A percentile compares a stretch with the other conserved stretches of the same genome.
phyloP scores from a whole-genome alignment of 53 echinoderm and acorn worm species.

The Astropecten irregularis region DNA sequence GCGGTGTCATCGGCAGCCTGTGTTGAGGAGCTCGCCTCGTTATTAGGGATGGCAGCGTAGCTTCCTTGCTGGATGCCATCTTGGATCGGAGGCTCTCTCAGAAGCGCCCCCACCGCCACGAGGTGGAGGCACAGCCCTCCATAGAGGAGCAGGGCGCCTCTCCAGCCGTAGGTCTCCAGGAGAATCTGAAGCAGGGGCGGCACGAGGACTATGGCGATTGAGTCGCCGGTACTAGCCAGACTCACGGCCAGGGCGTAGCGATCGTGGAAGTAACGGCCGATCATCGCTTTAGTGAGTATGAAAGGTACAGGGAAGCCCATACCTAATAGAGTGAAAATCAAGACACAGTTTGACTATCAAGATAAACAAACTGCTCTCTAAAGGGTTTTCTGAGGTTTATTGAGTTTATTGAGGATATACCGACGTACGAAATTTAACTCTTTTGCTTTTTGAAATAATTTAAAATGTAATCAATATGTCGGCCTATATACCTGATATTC shows the following conservation, averaged over 20 bases:
- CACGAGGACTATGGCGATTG: neutral
- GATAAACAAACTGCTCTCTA: too few species aligned
- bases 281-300: conserved; percentile 11
- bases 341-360: too few species aligned
- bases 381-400: too few species aligned
- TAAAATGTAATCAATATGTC: too few species aligned
- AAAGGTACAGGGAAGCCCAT: neutral
- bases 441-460: too few species aligned
- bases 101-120: neutral
- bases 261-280: neutral
- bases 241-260: neutral
- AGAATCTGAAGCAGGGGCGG: neutral
- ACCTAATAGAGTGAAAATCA: too few species aligned
- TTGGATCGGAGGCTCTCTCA: neutral
- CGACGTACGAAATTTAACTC: too few species aligned
- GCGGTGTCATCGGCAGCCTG: neutral
- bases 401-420: too few species aligned
- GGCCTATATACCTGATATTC: conserved; percentile 1
- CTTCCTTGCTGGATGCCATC: neutral
- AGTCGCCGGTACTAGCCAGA: neutral
- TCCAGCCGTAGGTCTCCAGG: conserved; percentile 14
- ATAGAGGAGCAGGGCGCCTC: neutral
- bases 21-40: neutral
- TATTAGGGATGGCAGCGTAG: neutral
- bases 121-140: conserved; percentile 1